Evolutionary conservation across 2,113 vertebrate species (phyloP).

Genomic region (Gasterosteus nipponicus): DNA sequence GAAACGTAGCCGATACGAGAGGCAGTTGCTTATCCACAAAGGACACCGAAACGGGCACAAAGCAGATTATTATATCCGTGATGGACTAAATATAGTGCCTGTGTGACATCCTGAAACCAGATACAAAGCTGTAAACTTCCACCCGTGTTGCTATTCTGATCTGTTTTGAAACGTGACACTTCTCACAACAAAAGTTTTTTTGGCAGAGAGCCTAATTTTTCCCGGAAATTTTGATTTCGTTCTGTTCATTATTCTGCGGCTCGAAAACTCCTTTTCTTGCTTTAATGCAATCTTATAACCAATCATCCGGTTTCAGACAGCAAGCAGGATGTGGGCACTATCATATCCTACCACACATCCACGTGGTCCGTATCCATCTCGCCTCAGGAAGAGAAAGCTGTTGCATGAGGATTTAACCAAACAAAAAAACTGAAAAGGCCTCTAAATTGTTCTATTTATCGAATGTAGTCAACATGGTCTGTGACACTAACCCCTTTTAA

Average conservation of each 20-base stretch:
- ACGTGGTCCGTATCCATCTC: neutral
- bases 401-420: neutral
- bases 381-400: neutral
- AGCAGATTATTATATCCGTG: constrained; percentile 43
- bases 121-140: constrained; percentile 57
- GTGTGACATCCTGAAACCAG: constrained; percentile 70
- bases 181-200: constrained; percentile 54
- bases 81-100: constrained; percentile 67
- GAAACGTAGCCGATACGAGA: constrained; percentile 6
- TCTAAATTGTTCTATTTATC: neutral
- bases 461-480: neutral
- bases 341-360: neutral
- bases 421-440: neutral
- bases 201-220: constrained; percentile 41
- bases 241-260: neutral
- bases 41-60: constrained; percentile 39
- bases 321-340: neutral
- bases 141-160: constrained; percentile 60
- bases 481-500: constrained; percentile 4
- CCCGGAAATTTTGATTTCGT: constrained; percentile 7
- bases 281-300: neutral
- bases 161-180: constrained; percentile 69
- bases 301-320: neutral
- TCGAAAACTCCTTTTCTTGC: neutral
- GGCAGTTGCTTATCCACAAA: constrained; percentile 28